Evolutionary conservation across 2,888 invertebrate species (phyloP).

Genomic region (Entomobrya multifasciata): DNA sequence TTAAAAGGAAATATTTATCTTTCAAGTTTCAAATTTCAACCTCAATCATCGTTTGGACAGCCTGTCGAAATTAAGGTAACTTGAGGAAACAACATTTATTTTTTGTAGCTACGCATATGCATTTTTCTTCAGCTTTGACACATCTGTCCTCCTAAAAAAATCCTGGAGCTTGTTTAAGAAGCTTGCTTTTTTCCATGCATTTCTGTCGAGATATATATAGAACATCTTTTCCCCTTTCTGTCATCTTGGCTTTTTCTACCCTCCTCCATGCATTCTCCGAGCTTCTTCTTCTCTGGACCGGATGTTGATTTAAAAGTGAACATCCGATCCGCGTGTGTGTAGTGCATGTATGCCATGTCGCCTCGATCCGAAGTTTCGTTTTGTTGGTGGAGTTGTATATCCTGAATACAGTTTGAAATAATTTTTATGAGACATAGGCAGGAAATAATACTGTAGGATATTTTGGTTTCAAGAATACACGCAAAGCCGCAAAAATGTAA

Average conservation of each 20-base stretch:
- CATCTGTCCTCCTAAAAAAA: conserved; percentile 9
- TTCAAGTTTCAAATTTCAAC: conserved; percentile 64
- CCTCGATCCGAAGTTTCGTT: conserved; percentile 20
- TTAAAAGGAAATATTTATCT: conserved; percentile 51
- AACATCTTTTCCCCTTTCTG: conserved; percentile 8
- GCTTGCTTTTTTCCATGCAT: no score
- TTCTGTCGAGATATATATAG: no score
- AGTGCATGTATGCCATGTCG: neutral
- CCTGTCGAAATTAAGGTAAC: conserved; percentile 70
- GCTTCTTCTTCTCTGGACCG: conserved; percentile 59
- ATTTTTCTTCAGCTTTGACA: neutral
- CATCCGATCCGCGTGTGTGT: conserved; percentile 15
- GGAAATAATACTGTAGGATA: neutral
- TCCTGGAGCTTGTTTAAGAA: neutral
- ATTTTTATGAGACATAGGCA: neutral
- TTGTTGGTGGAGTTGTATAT: neutral
- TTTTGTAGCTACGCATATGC: conserved; percentile 7
- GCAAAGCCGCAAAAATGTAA: neutral
- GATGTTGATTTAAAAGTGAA: conserved; percentile 66
- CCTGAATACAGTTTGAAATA: neutral
- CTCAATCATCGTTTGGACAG: conserved; percentile 51
- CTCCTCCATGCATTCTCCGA: neutral
- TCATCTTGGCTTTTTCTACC: neutral
- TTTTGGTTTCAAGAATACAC: neutral
- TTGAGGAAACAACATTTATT: conserved; percentile 58